Base-by-base conservation (phyloP, 2,797 vertebrate genomes). In the Catostomus latipinnis region DNA sequence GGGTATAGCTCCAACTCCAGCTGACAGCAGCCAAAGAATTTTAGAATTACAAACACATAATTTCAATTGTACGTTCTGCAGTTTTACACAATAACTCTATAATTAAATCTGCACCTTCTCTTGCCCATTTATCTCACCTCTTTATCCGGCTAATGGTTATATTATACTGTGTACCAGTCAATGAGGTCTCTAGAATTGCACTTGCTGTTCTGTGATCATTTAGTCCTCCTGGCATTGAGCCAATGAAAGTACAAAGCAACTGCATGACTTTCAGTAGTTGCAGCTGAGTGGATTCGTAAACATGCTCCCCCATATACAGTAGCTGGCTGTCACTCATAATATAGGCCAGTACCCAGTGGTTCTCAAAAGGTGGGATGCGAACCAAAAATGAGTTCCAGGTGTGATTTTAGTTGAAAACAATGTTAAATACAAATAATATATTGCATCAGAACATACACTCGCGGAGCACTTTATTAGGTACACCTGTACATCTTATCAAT, bases 161-260 rank as follows among this genome's bases (percentile, higher is more conserved):
- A 53, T 60, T 45, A 63, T 63, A 74, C 34, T 34, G 34, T 34
- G 34, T 62, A 74, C 61, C 62, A 75, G 62, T 5, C 16, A 11
- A 34, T 54, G 61, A 66, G 46, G 50, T 74, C 62, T 75, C 52
- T 75, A 2, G n/a, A 46, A 66, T 22, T 56, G 52, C 61, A 75
- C 14, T 18, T 75, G 73, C 66, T 66, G 52, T n/a, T 75, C n/a
- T 65, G 62, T 65, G 73, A 66, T 61, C 61, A 0, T 18, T n/a
- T 18, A 56, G 50, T 50, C 5, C 3, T 54, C 2, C 49, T 65
- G 61, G 61, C 62, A 5, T 66, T 6, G 1, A 66, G 73, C 62
- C 73, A 76, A 5, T 45, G 13, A 54, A 54, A 13, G 12, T n/a
- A 13, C 53, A 54, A 54, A 45, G 50, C 18, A 74, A 52, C 72